Evolutionary conservation across 2,888 invertebrate genomes (phyloP), one percentile per base, ranked within the genome.

Genomic region (Thereva nobilitata): DNA sequence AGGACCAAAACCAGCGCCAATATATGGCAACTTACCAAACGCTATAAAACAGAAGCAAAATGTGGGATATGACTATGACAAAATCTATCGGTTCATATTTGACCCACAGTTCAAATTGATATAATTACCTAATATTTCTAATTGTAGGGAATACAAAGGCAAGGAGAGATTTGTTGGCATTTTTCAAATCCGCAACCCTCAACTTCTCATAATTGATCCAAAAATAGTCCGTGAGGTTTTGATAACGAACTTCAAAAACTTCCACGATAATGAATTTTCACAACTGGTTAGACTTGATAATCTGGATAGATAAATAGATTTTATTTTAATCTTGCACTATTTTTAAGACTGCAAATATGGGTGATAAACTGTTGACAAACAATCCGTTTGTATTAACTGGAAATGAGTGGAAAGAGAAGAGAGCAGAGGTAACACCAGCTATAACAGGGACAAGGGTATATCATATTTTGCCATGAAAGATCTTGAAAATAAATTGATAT

Each of bases 311-410:
- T 2, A 23, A 2, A 23, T 23, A 23, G 2, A 23, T 23, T 23
- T 23, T 23, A 23, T 23, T 23, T 23, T 23, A 23, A 23, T 23
- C 2, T 23, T 23, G 1, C 23, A 23, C 23, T 23, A 23, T 23
- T 23, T 23, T 23, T 23, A 23, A 23, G 23, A 23, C 23, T 23
- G 23, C 23, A 23, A 23, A 23, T 23, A 47, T 76, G 0, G 1
- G 76, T 1, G 42, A 73, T 9, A 74, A 73, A 12, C 68, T 75
- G 1, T 73, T 77, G 42, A 80, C 80, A 10, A 10, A 56, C 0
- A 83, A 83, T 76, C 83, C 83, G 0, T 83, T 86, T 70, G 67
- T 76, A 0, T 70, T 84, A 23, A 79, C 77, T 9, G 83, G 84
- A 1, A 76, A 80, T 9, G 74, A 79, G 70, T 84, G 86, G 86